Evolutionary conservation across 1,140 invertebrate species (phyloP), one percentile per base, ranked within the genome.

Genomic region (Orius laevigatus): DNA sequence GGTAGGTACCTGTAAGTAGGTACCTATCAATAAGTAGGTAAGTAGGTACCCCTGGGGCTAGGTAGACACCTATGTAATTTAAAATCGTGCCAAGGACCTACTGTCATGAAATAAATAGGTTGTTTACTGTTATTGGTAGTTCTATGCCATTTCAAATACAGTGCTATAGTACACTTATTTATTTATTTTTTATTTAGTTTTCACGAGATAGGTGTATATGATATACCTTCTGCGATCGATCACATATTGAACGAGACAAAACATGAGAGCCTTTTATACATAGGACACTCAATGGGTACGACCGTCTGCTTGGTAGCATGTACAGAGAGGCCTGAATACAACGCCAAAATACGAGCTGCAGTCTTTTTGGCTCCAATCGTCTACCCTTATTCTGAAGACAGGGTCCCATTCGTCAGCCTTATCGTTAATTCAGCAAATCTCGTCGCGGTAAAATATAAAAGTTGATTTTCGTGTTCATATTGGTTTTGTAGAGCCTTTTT

Each of bases 311-410:
- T 73, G 55, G 74, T 75, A 0, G 63, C 78, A 56, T 62, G 66
- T 45, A 73, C 73, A 2, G 62, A 70, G 19, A 62, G 66, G 34
- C 74, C 76, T 0, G 67, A 76, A 39, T 81, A 79, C 54, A 73
- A 75, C 50, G 58, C 69, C 11, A 78, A 78, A 61, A 72, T 79
- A 46, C 66, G 63, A 20, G 62, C 67, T 53, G 72, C 81, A 65
- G 68, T 73, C 40, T 70, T 68, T 46, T 61, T 91, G 34, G 85
- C 79, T 0, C 86, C 85, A 1, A 72, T 85, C 0, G 78, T 74
- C 0, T 50, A 33, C 20, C 39, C 40, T 2, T 12, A 19, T 15
- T 25, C 16, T 4, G 8, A 35, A 45, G 6, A 19, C 2, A 20
- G 32, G 5, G 11, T 45, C 8, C 43, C 43, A 11, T 10, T 45